Evolutionary conservation across 2,113 vertebrate genomes (phyloP).

Genomic region (Agapornis roseicollis): DNA sequence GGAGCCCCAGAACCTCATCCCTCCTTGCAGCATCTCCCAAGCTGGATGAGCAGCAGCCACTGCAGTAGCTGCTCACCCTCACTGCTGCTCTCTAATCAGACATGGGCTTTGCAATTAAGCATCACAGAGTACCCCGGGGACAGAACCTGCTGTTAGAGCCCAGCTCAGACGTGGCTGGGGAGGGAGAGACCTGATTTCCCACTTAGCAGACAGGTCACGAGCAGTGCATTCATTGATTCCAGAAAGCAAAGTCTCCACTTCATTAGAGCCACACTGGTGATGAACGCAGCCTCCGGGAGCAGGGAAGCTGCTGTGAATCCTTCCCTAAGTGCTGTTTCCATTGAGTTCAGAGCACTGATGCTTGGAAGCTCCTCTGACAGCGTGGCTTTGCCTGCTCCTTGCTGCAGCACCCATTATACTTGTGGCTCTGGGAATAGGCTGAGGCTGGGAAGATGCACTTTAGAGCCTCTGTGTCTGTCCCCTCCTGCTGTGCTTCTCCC

Average conservation of each 20-base stretch:
- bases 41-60: not conserved
- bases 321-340: conserved; percentile 11
- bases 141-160: conserved; percentile 35
- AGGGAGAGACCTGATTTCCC: conserved; percentile 57
- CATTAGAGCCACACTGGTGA: conserved; percentile 37
- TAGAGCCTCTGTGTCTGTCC: not conserved
- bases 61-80: not conserved
- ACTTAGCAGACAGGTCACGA: conserved; percentile 63
- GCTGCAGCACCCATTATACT: accelerated
- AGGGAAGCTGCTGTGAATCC: not conserved
- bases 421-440: not conserved
- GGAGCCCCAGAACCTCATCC: not conserved
- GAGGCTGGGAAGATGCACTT: not conserved
- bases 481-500: not conserved
- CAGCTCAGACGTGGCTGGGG: conserved; percentile 20
- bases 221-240: conserved; percentile 53
- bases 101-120: conserved; percentile 22
- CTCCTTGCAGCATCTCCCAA: not conserved
- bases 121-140: not conserved
- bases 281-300: not conserved
- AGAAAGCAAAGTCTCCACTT: conserved; percentile 48
- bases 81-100: conserved; percentile 44
- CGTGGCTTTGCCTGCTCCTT: not conserved
- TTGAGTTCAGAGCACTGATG: not conserved
- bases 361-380: not conserved